Conservation (phyloP, 2,797 vertebrate species). For the Sebastes kiyomatsui region DNA sequence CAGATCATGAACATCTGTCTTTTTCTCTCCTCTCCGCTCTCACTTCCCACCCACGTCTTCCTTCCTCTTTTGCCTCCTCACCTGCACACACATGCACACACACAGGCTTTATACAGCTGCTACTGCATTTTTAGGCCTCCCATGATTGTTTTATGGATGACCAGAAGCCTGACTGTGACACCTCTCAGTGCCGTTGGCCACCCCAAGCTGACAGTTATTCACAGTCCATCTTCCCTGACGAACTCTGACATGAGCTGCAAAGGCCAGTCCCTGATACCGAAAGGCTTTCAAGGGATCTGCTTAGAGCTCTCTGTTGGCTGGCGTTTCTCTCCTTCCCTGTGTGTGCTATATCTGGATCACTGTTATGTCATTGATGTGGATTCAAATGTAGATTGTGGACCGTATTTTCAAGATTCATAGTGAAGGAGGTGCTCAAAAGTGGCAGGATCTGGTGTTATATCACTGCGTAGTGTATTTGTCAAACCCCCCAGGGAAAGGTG, state of each 20-base stretch:
- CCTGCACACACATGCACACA: neutral
- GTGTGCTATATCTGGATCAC: neutral
- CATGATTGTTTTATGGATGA: constrained; percentile 18
- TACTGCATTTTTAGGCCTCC: neutral
- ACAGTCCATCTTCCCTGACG: constrained; percentile 43
- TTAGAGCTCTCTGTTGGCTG: constrained; percentile 11
- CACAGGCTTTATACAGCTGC: neutral
- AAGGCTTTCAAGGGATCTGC: constrained; percentile 41
- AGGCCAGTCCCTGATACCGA: constrained; percentile 44
- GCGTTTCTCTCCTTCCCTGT: neutral
- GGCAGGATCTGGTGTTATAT: neutral
- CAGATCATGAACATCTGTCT: constrained; percentile 17
- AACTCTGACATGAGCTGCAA: constrained; percentile 59
- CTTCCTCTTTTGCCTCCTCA: constrained; percentile 18
- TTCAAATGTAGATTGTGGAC: neutral
- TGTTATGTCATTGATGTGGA: neutral
- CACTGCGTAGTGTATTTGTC: neutral
- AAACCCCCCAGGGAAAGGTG: constrained; percentile 19
- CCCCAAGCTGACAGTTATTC: constrained; percentile 14
- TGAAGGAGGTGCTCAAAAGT: neutral
- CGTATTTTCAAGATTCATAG: neutral
- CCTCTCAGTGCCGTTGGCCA: constrained; percentile 10
- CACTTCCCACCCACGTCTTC: neutral
- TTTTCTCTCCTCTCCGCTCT: neutral
- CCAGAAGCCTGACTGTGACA: constrained; percentile 22